A percentile compares a stretch with the other conserved stretches of the same genome.
phyloP scores from a whole-genome alignment of 2,888 invertebrate species.

The Daptonema setosum region DNA sequence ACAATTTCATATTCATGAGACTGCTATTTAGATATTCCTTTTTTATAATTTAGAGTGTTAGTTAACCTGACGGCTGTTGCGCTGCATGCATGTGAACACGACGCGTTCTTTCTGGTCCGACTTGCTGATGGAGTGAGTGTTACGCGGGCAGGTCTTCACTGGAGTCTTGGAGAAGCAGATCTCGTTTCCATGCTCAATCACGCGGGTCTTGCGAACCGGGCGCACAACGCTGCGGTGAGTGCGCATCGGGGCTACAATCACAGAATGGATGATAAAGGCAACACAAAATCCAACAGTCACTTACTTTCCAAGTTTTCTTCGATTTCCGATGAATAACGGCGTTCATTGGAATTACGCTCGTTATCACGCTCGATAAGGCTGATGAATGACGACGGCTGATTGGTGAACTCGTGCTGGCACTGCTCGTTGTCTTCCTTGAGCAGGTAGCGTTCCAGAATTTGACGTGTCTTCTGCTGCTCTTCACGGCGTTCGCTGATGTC shows the following conservation, averaged over 20 bases:
- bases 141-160: background rate
- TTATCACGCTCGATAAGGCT: no score
- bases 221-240: background rate
- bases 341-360: no score
- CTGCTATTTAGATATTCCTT: no score
- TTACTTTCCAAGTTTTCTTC: no score
- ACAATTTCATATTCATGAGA: no score
- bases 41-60: no score
- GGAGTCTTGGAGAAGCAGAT: conserved; percentile 11
- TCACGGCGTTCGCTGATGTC: background rate
- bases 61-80: background rate
- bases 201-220: conserved; percentile 13
- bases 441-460: conserved; percentile 14
- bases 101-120: background rate
- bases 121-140: background rate
- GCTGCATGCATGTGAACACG: background rate
- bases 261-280: background rate
- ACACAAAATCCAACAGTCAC: no score
- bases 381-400: background rate
- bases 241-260: background rate
- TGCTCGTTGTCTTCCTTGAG: conserved; percentile 11
- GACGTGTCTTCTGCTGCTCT: background rate
- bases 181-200: conserved; percentile 16
- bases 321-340: no score
- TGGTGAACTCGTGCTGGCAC: background rate